These are phyloP conservation scores for Tauraco erythrolophus DNA, from an alignment of 2,113 vertebrate species.

Conservation along the genomic window DNA sequence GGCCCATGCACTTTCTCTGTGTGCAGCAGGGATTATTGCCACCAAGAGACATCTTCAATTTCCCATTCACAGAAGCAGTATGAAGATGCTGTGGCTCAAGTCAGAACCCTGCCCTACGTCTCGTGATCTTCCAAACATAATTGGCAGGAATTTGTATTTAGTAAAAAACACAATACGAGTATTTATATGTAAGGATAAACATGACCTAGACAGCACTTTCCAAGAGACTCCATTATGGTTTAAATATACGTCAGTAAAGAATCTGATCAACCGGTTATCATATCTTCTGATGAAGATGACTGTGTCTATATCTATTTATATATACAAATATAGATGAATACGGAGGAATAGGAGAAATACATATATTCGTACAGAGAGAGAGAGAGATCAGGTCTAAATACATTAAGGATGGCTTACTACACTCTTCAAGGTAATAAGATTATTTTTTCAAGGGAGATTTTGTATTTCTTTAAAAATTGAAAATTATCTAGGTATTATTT, in stretches of 20 bases:
- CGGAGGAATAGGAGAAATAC: neutral
- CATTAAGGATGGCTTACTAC: neutral
- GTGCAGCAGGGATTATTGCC: neutral
- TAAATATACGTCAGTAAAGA: neutral
- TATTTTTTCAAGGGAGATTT: neutral
- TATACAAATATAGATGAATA: neutral
- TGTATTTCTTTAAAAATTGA: neutral
- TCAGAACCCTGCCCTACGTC: neutral
- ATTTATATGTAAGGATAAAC: neutral
- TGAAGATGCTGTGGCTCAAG: neutral
- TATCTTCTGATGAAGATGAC: neutral
- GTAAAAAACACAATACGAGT: neutral
- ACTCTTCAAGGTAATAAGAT: neutral
- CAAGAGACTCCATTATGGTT: neutral
- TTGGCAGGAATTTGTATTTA: neutral
- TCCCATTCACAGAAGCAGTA: neutral
- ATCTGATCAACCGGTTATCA: neutral
- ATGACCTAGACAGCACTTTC: neutral
- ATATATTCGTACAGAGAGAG: neutral
- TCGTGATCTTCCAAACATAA: neutral
- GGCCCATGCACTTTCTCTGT: neutral
- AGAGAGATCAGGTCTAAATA: neutral
- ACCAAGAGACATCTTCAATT: neutral
- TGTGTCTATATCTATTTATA: neutral
- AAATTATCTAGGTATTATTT: neutral